Evolutionary conservation across 2,113 vertebrate genomes (phyloP).

Genomic region (Sapayoa aenigma): DNA sequence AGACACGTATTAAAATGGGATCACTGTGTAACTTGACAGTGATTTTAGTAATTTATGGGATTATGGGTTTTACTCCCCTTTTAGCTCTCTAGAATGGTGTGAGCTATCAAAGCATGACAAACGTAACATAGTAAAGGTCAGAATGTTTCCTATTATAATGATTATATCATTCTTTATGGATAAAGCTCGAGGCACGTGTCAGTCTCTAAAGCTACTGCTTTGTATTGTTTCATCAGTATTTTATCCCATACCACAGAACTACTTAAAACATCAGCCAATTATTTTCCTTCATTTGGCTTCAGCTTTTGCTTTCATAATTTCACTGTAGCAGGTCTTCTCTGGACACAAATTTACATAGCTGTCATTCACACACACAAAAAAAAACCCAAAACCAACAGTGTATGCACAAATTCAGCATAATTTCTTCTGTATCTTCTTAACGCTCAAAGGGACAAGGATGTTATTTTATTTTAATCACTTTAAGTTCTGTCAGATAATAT

Average conservation of each 20-base stretch:
- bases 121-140: background rate
- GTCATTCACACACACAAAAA: background rate
- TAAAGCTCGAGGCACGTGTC: background rate
- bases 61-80: background rate
- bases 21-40: background rate
- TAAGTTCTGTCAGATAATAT: background rate
- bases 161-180: background rate
- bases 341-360: background rate
- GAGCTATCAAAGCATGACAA: background rate
- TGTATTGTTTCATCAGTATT: background rate
- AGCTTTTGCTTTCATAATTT: background rate
- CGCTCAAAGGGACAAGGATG: background rate
- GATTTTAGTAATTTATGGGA: background rate
- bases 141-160: background rate
- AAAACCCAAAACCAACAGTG: fast-evolving
- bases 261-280: fast-evolving
- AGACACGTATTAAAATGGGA: background rate
- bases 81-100: background rate
- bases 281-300: background rate
- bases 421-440: background rate
- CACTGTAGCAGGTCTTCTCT: background rate
- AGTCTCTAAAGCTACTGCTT: background rate
- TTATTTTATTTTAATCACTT: background rate
- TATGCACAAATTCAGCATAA: background rate
- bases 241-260: background rate